Base-by-base conservation (phyloP, 2,113 vertebrate genomes). In the Microcebus ravelobensis region DNA sequence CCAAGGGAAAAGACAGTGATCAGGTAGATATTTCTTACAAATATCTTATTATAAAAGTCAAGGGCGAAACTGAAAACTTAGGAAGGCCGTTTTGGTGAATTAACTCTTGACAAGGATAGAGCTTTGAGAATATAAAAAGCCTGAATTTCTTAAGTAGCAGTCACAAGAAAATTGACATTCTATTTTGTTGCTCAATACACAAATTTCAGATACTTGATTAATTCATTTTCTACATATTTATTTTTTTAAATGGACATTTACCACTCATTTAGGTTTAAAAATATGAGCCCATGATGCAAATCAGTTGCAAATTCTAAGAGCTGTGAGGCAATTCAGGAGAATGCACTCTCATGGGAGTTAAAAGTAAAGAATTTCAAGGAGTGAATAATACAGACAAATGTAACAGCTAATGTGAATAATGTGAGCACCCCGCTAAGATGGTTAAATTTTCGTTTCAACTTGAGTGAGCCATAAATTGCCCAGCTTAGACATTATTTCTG, bases 61-160 rank as follows among this genome's bases (percentile, higher is more conserved):
- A 57, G 12, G 12, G 21, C 6, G 81, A 82, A 83, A 61, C 21
- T 80, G 27, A 96, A 90, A 94, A 59, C 2, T 88, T 71, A 84
- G 52, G 18, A 55, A 74, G 83, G n/a, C 23, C n/a, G 50, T 63
- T 95, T 88, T 42, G 31, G 21, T 70, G 48, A 91, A 48, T 76
- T 76, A 96, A 89, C 31, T 86, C 61, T 91, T 86, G 59, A 89
- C 20, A 94, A 79, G 8, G 18, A 81, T n/a, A 97, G 52, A 88
- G 80, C 20, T 65, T 74, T 65, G 31, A 81, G 36, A 91, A 29
- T 48, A 57, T 6, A 91, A 71, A 68, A 80, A 91, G 67, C 12
- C 2, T 67, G 34, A 5, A 5, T 70, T 42, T 85, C 42, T 85
- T 88, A 93, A 93, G 34, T 83, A 45, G 84, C 59, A 90, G 27